Percentiles rank a stretch among this genome's conserved stretches.
These are phyloP conservation scores for Diogma glabrata DNA, from an alignment of 2,888 invertebrate species.

Conservation along the genomic window DNA sequence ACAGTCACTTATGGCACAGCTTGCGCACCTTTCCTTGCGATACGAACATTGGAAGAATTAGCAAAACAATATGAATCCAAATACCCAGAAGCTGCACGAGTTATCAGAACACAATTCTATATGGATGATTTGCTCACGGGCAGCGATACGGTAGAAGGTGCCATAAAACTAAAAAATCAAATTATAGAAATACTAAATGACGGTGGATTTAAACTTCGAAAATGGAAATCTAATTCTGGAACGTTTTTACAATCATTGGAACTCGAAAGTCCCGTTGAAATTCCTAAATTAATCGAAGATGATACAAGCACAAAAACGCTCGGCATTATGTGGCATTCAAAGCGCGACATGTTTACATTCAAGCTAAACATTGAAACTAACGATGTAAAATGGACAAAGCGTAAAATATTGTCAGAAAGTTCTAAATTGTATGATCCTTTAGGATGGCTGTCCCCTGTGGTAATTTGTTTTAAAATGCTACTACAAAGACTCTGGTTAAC, in stretches of 20 bases:
- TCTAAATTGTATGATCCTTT: neutral
- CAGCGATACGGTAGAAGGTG: neutral
- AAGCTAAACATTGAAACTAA: too few species aligned
- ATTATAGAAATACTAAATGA: neutral
- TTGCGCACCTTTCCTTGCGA: too few species aligned
- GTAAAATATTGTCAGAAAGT: neutral
- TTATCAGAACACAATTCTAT: neutral
- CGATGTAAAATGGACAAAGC: too few species aligned
- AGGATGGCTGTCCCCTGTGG: neutral
- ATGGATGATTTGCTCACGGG: neutral
- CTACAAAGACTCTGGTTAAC: neutral
- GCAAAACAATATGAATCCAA: too few species aligned
- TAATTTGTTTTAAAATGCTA: neutral
- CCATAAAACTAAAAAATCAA: neutral
- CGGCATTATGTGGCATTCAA: neutral
- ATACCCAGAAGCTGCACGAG: too few species aligned
- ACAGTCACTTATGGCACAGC: too few species aligned
- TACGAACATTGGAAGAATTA: too few species aligned
- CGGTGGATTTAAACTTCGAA: neutral
- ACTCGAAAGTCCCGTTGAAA: neutral
- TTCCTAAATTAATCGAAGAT: neutral
- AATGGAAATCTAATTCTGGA: too few species aligned
- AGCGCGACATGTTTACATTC: neutral
- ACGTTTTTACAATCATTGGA: neutral
- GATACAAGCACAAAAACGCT: neutral